Evolutionary conservation across 2,113 vertebrate genomes (phyloP), one percentile per base, ranked within the genome.

Genomic region (Callipepla californica): DNA sequence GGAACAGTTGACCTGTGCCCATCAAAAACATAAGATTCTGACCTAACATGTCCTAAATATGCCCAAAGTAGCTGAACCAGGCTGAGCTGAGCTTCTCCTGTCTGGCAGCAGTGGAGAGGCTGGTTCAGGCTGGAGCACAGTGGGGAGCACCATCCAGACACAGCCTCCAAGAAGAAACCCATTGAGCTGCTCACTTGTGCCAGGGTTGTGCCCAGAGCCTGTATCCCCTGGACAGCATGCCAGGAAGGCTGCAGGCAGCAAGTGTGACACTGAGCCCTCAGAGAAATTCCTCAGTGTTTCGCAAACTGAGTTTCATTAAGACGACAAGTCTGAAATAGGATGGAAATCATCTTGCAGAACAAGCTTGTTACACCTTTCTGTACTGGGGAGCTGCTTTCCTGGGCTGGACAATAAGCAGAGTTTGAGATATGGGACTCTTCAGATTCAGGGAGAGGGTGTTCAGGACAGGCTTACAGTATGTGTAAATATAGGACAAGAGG

Each of bases 161-260:
- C 48, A 28, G 17, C 40, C 61, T 36, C 34, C 15, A 3, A 57
- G 62, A 1, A 0, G 55, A 28, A 48, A 42, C 25, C 5, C 16
- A 14, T 19, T 8, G 30, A 36, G 62, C 47, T 1, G 3, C 45
- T 40, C 1, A 0, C 40, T 21, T 1, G 0, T 3, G 4, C n/a
- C 47, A 8, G 20, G 61, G 30, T 40, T 10, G 4, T 48, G 47
- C 45, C 61, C 47, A 19, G 38, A 67, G 53, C 10, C 68, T 36
- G 45, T 53, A 26, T 45, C n/a, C 38, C 20, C 18, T 9, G 53
- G 28, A 13, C 5, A 1, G 75, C 11, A 8, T 3, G 1, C 44
- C 1, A 1, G 68, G 38, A 53, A 13, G 21, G 74, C 81, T 47
- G 75, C 22, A 17, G 45, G 67, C 45, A 34, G 59, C 3, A 22